Evolutionary conservation across 2,797 vertebrate species (phyloP), one percentile per base, ranked within the genome.

Genomic region (Antrozous pallidus): DNA sequence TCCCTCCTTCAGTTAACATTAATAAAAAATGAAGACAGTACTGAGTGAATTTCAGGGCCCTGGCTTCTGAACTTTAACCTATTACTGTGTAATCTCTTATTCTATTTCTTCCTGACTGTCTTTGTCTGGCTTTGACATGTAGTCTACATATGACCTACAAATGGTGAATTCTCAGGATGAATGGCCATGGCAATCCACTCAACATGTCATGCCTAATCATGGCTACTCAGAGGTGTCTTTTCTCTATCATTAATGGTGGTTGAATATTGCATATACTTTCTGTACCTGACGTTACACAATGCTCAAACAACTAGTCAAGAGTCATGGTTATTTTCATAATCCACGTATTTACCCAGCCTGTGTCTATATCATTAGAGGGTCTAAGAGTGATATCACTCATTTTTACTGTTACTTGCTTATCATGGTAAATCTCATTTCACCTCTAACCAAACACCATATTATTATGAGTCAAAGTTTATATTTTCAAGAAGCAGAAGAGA

Each of bases 21-120:
- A 91, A 92, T 92, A 86, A 91, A 89, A 96, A 94, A 91, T 70
- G 61, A 83, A 95, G 71, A 51, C 18, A 70, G 42, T 71, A 24
- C 45, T 73, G 40, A 94, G 42, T 56, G 42, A 93, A 82, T 49
- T 84, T 16, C 61, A 89, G 28, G 67, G 28, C 14, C 31, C 40
- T 75, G 58, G 45, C 65, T 94, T 91, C 33, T 87, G 86, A 91
- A 96, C 58, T 83, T 88, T 22, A 73, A 24, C 58, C 58, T 40
- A 28, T 16, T 0, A 1, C 65, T 33, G 86, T 13, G 18, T 33
- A 28, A 90, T 78, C n/a, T 89, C 36, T 91, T 82, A 63, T 24
- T 88, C 31, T n/a, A 33, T 56, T 20, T 80, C 67, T 90, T 88
- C 61, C 78, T 38, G 28, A 20, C 4, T 77, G 28, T 33, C 22